Conservation (phyloP, 2,888 invertebrate genomes). For the Tachina fera region DNA sequence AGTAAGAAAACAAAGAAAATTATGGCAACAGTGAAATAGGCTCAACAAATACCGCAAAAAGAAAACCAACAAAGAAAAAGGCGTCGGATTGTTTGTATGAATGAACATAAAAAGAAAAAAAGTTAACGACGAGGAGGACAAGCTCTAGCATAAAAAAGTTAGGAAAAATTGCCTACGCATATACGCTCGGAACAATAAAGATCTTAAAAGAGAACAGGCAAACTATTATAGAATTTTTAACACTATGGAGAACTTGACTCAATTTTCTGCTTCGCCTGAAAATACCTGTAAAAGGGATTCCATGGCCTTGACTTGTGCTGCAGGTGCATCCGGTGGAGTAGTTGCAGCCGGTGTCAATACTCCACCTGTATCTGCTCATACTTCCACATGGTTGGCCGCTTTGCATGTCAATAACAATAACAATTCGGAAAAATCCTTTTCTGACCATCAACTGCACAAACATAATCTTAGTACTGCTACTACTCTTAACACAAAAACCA, state of each 20-base stretch:
- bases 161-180: conserved; percentile 57
- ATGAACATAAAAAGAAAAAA: conserved; percentile 35
- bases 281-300: conserved; percentile 62
- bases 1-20: conserved; percentile 41
- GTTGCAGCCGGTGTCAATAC: conserved; percentile 66
- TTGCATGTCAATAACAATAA: conserved; percentile 71
- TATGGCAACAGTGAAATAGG: conserved; percentile 27
- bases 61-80: conserved; percentile 56
- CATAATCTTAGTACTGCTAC: conserved; percentile 31
- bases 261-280: conserved; percentile 71
- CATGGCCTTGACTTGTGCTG: conserved; percentile 42
- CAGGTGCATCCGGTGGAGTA: conserved; percentile 55
- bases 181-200: conserved; percentile 24
- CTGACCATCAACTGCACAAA: conserved; percentile 66
- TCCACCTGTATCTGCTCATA: conserved; percentile 69
- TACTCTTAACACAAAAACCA: conserved; percentile 28
- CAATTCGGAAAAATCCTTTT: conserved; percentile 64
- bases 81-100: conserved; percentile 56
- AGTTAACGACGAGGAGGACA: conserved; percentile 52
- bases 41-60: conserved; percentile 4
- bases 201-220: conserved; percentile 3
- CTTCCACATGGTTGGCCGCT: conserved; percentile 67
- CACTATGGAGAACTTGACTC: conserved; percentile 60
- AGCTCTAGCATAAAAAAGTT: conserved; percentile 18
- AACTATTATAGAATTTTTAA: conserved; percentile 9